These are phyloP conservation scores for Helicoverpa zea DNA, from an alignment of 1,140 invertebrate genomes.

Conservation along the genomic window DNA sequence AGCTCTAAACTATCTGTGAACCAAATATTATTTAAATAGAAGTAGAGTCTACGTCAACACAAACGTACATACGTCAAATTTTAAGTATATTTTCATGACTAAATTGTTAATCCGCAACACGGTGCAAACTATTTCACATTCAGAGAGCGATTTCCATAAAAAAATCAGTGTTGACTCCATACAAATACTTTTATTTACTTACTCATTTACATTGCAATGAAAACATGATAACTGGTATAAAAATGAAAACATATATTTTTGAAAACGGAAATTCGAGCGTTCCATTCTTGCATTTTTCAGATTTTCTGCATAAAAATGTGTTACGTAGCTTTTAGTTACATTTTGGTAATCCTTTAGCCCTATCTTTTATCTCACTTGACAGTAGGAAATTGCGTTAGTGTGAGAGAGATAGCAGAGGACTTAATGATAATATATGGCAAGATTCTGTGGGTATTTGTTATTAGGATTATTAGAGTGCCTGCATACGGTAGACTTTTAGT, in stretches of 20 bases:
- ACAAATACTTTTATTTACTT: background rate
- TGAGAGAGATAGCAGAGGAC: background rate
- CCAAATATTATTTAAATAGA: too few species aligned
- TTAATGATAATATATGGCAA: slow-evolving; percentile 35
- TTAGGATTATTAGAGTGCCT: slow-evolving; percentile 4
- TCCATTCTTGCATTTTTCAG: slow-evolving; percentile 7
- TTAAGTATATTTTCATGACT: too few species aligned
- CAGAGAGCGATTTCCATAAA: background rate
- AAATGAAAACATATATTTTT: background rate
- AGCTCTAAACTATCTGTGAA: too few species aligned
- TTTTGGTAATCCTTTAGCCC: slow-evolving; percentile 23
- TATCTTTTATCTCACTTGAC: slow-evolving; percentile 29
- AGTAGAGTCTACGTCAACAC: too few species aligned
- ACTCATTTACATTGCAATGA: background rate
- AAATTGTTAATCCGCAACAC: too few species aligned
- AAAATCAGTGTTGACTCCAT: background rate
- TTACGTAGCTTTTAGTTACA: background rate
- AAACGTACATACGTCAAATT: too few species aligned
- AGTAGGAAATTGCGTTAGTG: background rate
- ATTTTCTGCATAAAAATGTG: slow-evolving; percentile 5
- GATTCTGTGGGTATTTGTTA: slow-evolving; percentile 31
- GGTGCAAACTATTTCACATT: too few species aligned
- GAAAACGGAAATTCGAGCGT: background rate
- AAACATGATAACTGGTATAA: background rate
- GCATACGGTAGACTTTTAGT: too few species aligned